A percentile compares a stretch with the other conserved stretches of the same genome.
Evolutionary conservation across 2,888 invertebrate genomes (phyloP).

Genomic region (Cheilosia scutellata): DNA sequence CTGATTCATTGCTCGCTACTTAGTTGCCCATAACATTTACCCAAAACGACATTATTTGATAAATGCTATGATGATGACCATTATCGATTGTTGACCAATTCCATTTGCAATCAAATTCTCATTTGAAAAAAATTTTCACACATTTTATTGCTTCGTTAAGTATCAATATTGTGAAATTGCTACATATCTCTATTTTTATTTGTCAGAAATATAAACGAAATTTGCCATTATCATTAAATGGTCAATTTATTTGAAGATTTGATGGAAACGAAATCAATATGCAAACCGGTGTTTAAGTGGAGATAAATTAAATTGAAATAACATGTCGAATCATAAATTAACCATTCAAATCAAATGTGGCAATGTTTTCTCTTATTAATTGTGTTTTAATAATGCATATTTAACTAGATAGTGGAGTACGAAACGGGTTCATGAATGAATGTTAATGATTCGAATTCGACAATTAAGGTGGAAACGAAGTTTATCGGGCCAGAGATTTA

Average conservation of each 20-base stretch:
- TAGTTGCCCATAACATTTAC: no score
- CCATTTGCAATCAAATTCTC: no score
- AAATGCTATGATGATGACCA: no score
- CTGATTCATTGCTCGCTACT: no score
- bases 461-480: neutral
- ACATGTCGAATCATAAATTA: conserved; percentile 15
- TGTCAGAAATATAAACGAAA: neutral
- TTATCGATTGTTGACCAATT: no score
- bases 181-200: neutral
- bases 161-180: neutral
- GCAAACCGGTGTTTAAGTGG: conserved; percentile 40
- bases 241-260: conserved; percentile 22
- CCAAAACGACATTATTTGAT: no score
- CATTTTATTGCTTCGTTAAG: neutral
- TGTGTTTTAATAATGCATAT: conserved; percentile 46
- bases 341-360: conserved; percentile 26
- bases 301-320: conserved; percentile 15
- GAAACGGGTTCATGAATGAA: neutral
- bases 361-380: conserved; percentile 44
- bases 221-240: conserved; percentile 5
- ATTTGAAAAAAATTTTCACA: neutral
- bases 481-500: neutral
- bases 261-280: conserved; percentile 33
- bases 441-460: neutral
- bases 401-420: neutral